phyloP scores from a whole-genome alignment of 2,113 vertebrate species.

The Tylochromis polylepis region DNA sequence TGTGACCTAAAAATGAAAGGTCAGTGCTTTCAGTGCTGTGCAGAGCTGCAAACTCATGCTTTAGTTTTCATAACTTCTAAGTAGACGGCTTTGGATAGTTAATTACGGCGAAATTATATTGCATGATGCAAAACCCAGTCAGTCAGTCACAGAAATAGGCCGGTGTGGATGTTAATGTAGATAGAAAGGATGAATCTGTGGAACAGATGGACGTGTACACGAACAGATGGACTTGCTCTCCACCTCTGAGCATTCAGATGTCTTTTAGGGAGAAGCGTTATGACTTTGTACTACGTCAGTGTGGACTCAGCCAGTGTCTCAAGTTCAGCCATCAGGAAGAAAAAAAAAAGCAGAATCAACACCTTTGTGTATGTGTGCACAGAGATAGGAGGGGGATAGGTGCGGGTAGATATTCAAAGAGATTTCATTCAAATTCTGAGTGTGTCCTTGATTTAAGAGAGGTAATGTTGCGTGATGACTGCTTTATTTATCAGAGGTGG shows the following conservation, averaged over 20 bases:
- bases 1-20: background rate
- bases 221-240: slow-evolving; percentile 53
- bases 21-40: background rate
- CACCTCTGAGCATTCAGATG: slow-evolving; percentile 33
- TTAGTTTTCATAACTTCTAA: background rate
- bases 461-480: background rate
- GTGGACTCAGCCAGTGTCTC: background rate
- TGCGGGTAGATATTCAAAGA: background rate
- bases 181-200: slow-evolving; percentile 18
- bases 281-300: background rate
- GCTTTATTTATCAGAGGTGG: slow-evolving; percentile 1
- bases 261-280: slow-evolving; percentile 11
- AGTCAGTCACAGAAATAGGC: background rate
- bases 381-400: background rate
- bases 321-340: background rate
- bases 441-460: background rate
- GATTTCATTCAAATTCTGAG: background rate
- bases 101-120: background rate
- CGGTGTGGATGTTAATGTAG: slow-evolving; percentile 10
- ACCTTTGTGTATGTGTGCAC: background rate
- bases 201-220: slow-evolving; percentile 46
- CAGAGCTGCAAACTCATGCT: background rate
- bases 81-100: background rate
- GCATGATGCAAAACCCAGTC: background rate
- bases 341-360: background rate